Evolutionary conservation across 1,140 invertebrate genomes (phyloP).

Genomic region (Drosophila truncata): DNA sequence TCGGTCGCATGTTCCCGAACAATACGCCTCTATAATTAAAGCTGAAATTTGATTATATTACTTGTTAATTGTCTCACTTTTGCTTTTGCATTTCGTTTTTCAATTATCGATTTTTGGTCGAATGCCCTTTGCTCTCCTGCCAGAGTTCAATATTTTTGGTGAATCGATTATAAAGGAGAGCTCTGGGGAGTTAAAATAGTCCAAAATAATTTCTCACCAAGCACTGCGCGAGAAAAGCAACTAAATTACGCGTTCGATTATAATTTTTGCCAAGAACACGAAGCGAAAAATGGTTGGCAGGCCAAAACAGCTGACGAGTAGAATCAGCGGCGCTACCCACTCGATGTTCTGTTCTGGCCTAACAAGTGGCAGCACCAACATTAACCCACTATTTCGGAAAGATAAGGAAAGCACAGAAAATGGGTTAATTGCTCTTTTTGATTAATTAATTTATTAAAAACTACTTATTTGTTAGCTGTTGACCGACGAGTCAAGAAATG

Average conservation of each 20-base stretch:
- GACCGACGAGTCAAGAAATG: background rate
- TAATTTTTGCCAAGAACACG: slow-evolving; percentile 53
- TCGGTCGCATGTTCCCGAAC: slow-evolving; percentile 57
- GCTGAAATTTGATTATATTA: slow-evolving; percentile 37
- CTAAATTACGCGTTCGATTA: slow-evolving; percentile 46
- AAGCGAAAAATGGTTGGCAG: slow-evolving; percentile 46
- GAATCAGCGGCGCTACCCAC: slow-evolving; percentile 26
- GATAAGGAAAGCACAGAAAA: background rate
- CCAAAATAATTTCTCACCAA: slow-evolving; percentile 3
- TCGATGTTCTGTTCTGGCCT: slow-evolving; percentile 5
- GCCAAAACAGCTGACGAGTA: slow-evolving; percentile 41
- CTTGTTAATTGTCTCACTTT: slow-evolving; percentile 36
- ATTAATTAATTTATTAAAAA: background rate
- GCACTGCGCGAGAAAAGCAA: slow-evolving; percentile 19
- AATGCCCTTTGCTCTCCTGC: slow-evolving; percentile 8
- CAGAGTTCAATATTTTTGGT: background rate
- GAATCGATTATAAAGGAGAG: background rate
- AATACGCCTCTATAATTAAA: slow-evolving; percentile 60
- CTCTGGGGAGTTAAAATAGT: too few relatives aligned
- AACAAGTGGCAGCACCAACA: slow-evolving; percentile 17
- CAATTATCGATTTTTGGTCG: slow-evolving; percentile 70
- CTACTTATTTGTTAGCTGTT: background rate
- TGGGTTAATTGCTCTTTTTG: background rate
- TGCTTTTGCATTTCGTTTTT: slow-evolving; percentile 38
- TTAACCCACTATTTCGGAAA: background rate